Percentiles rank a stretch among this genome's conserved stretches.
phyloP scores from a whole-genome alignment of 1,140 invertebrate species.

The Laodelphax striatellus region DNA sequence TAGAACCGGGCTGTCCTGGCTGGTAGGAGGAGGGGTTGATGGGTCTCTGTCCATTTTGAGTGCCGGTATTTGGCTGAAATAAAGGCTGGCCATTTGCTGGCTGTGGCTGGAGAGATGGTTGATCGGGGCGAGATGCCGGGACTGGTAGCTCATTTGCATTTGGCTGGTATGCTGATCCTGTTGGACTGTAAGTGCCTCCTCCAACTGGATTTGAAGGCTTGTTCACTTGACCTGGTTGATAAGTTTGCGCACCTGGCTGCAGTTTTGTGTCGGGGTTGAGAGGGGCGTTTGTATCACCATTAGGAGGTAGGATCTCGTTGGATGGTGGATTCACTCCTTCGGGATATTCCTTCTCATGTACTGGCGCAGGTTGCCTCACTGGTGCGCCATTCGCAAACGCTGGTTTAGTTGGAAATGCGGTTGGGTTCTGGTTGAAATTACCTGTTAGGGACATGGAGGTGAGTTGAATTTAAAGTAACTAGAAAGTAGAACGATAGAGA shows the following conservation, averaged over 20 bases:
- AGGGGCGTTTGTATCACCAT: background rate
- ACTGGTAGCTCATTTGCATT: background rate
- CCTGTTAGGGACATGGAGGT: slow-evolving; percentile 4
- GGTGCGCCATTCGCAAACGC: background rate
- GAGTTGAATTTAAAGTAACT: no score
- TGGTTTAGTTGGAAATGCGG: slow-evolving; percentile 11
- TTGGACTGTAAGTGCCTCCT: slow-evolving; percentile 23
- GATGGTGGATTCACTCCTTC: background rate
- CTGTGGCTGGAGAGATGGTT: slow-evolving; percentile 5
- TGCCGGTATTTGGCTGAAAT: slow-evolving; percentile 11
- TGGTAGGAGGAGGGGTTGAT: background rate
- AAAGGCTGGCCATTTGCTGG: slow-evolving; percentile 9
- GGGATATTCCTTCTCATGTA: background rate
- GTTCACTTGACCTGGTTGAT: no score
- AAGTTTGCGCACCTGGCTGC: no score
- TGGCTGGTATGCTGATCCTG: slow-evolving; percentile 10
- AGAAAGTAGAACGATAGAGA: no score
- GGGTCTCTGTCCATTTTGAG: slow-evolving; percentile 5
- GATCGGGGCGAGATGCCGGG: background rate
- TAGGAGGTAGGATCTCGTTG: background rate
- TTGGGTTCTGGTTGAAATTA: slow-evolving; percentile 3
- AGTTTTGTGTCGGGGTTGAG: slow-evolving; percentile 16
- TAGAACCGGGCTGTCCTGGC: background rate
- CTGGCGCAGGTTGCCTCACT: background rate
- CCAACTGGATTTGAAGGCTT: slow-evolving; percentile 15